These are phyloP conservation scores for Hydra vulgaris DNA, from an alignment of 30 jellyfish, hydroid and myxozoan species.

Conservation along the genomic window DNA sequence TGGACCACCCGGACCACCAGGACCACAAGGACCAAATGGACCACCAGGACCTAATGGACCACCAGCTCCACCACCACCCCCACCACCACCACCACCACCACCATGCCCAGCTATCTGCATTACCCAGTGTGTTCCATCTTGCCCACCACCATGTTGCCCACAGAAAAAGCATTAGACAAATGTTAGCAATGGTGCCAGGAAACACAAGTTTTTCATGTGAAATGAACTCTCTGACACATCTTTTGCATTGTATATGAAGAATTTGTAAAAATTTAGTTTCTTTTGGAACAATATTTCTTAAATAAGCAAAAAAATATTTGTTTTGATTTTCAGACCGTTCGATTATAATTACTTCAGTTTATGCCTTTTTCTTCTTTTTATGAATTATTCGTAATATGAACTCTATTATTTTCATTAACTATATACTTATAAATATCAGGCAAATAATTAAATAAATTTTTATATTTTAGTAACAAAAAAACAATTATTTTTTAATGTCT, in stretches of 20 bases:
- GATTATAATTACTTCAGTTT: no score
- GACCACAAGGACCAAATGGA: slow-evolving; percentile 39
- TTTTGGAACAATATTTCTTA: background rate
- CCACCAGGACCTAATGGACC: slow-evolving; percentile 48
- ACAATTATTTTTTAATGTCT: no score
- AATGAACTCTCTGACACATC: slow-evolving; percentile 27
- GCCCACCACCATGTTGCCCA: slow-evolving; percentile 97
- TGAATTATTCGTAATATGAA: no score
- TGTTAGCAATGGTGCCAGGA: background rate
- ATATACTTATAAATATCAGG: no score
- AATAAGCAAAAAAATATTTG: background rate
- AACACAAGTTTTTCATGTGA: slow-evolving; percentile 26
- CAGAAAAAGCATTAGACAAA: slow-evolving; percentile 25
- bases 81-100: slow-evolving; percentile 70
- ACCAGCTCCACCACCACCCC: slow-evolving; percentile 84
- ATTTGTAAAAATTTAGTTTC: slow-evolving; percentile 10
- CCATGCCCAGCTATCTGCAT: slow-evolving; percentile 92
- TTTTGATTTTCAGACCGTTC: no score
- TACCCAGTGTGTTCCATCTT: slow-evolving; percentile 92
- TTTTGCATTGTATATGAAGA: slow-evolving; percentile 21
- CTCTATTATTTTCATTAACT: no score
- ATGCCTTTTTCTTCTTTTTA: no score
- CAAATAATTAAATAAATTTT: no score
- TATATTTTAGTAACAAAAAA: no score
- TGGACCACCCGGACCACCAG: slow-evolving; percentile 51